Percentiles rank a stretch among this genome's conserved stretches.
phyloP scores from a whole-genome alignment of 2,113 vertebrate genomes.

The Colius striatus region DNA sequence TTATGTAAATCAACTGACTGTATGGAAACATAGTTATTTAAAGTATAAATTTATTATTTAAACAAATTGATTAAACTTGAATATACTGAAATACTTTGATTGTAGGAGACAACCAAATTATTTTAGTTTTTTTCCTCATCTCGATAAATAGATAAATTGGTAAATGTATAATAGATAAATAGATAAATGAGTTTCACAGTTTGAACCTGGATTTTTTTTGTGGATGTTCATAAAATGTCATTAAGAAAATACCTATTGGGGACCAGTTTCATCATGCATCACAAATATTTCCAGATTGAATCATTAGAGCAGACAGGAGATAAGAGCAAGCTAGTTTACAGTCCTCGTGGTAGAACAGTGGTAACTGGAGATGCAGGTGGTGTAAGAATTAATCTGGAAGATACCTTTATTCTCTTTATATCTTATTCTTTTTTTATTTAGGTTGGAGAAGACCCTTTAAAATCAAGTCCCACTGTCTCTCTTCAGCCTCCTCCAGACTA shows the following conservation, averaged over 20 bases:
- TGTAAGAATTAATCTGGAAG: not conserved
- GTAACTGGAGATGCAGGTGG: not conserved
- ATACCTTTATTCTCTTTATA: not conserved
- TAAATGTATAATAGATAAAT: too few species aligned
- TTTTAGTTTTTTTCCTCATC: not conserved
- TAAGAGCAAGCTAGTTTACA: not conserved
- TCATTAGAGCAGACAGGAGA: not conserved
- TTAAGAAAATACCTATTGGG: not conserved
- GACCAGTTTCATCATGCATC: not conserved
- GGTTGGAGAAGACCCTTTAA: too few species aligned
- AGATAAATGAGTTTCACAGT: not conserved
- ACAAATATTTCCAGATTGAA: not conserved
- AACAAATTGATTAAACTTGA: not conserved
- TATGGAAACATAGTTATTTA: not conserved
- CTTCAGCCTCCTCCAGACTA: too few species aligned
- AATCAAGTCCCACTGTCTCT: too few species aligned
- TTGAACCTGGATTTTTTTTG: not conserved
- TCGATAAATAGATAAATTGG: not conserved
- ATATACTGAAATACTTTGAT: not conserved
- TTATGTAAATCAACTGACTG: not conserved
- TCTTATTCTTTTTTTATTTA: too few species aligned
- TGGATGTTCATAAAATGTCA: not conserved
- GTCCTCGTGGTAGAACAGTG: not conserved
- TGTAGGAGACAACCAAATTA: not conserved
- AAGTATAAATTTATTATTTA: not conserved